Evolutionary conservation across 2,113 vertebrate species (phyloP).

Genomic region (Perca schrenkii): DNA sequence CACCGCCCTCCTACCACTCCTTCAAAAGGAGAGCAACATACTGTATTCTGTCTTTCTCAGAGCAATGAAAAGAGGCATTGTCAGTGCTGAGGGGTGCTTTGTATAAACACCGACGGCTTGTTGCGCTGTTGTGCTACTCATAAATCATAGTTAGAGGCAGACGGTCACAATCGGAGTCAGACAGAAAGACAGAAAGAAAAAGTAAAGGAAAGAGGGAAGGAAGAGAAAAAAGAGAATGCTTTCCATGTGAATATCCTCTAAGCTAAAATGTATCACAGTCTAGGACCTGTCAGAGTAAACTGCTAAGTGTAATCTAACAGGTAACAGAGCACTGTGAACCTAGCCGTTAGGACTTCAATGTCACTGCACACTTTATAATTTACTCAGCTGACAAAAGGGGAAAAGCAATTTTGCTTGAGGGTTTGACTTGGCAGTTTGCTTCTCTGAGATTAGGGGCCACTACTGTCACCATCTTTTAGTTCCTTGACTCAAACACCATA

Average conservation of each 20-base stretch:
- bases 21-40: conserved; percentile 51
- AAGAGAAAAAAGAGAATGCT: conserved; percentile 8
- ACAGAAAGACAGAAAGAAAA: not conserved
- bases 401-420: conserved; percentile 39
- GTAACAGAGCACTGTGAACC: conserved; percentile 51
- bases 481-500: conserved; percentile 59
- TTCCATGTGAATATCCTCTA: conserved; percentile 35
- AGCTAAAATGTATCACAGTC: conserved; percentile 53
- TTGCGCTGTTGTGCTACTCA: conserved; percentile 64
- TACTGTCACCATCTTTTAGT: conserved; percentile 54
- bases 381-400: conserved; percentile 57
- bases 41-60: conserved; percentile 52
- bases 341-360: conserved; percentile 59
- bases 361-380: conserved; percentile 64
- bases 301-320: conserved; percentile 56
- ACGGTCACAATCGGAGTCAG: conserved; percentile 46
- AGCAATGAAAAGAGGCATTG: conserved; percentile 77
- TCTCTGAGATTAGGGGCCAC: conserved; percentile 40
- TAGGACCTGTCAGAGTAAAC: conserved; percentile 52
- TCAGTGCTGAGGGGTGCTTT: conserved; percentile 65
- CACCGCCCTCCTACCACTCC: conserved; percentile 47
- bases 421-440: conserved; percentile 53
- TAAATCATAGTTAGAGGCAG: conserved; percentile 70
- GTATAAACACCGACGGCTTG: conserved; percentile 71
- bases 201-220: not conserved